phyloP scores from a whole-genome alignment of 2,888 invertebrate species.

The Pollenia griseotomentosa region DNA sequence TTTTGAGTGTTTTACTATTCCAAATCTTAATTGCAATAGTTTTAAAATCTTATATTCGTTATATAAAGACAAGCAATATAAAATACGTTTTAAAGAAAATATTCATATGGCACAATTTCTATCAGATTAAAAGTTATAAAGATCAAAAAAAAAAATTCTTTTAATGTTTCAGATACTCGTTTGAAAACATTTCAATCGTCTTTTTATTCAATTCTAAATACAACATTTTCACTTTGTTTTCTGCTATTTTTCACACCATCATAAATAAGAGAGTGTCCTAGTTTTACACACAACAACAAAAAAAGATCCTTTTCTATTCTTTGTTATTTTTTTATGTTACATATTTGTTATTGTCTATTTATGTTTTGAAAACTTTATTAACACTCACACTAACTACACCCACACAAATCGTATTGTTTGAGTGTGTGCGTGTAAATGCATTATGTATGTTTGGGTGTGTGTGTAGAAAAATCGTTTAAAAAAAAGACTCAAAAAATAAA shows the following conservation, averaged over 20 bases:
- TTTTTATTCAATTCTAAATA: constrained; percentile 35
- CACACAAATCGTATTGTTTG: neutral
- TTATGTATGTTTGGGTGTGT: neutral
- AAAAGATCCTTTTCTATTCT: neutral
- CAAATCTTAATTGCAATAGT: no score
- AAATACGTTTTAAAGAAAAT: no score
- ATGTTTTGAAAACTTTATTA: constrained; percentile 57
- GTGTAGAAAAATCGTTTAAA: neutral
- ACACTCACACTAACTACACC: constrained; percentile 22
- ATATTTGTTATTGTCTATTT: constrained; percentile 55
- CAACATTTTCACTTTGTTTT: constrained; percentile 23
- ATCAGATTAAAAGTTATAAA: neutral
- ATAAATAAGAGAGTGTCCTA: constrained; percentile 52
- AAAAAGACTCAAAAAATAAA: constrained; percentile 12
- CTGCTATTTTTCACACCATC: neutral
- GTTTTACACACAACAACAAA: constrained; percentile 9
- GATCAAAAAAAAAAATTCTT: neutral
- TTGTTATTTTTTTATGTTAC: constrained; percentile 17
- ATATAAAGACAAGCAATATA: no score
- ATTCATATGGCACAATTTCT: no score
- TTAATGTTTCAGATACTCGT: neutral
- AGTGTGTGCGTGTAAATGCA: neutral
- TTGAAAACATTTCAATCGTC: neutral
- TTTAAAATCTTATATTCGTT: no score
- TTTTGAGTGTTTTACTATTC: no score